Percentiles rank a stretch among this genome's conserved stretches.
phyloP scores from a whole-genome alignment of 1,140 invertebrate genomes.

The Microplitis mediator region DNA sequence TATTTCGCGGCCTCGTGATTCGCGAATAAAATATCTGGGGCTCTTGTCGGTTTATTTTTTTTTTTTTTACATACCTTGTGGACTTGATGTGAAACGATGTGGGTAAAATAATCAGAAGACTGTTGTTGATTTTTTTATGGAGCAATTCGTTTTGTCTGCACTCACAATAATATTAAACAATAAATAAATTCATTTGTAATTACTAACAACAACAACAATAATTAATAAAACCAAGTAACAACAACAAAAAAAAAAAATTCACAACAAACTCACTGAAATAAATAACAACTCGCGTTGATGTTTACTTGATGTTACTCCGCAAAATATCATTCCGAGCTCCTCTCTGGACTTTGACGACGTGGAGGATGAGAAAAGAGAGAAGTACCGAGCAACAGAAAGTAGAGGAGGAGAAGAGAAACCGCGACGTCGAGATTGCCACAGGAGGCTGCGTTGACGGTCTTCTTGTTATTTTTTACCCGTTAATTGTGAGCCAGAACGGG shows the following conservation, averaged over 20 bases:
- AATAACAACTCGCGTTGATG: conserved; percentile 6
- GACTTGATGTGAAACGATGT: conserved; percentile 18
- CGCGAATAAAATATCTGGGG: too few relatives aligned
- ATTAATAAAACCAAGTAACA: background rate
- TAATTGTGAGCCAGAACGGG: background rate
- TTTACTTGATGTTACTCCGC: background rate
- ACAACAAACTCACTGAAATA: background rate
- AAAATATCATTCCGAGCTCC: conserved; percentile 16
- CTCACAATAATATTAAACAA: background rate
- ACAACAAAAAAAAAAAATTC: background rate
- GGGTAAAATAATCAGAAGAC: background rate
- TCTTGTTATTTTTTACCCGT: background rate
- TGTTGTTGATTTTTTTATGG: background rate
- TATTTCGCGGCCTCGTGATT: too few relatives aligned
- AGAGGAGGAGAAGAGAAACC: conserved; percentile 1
- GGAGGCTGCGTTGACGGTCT: conserved; percentile 14
- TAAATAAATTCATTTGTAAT: background rate
- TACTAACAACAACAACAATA: background rate
- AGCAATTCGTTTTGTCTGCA: background rate
- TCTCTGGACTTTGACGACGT: conserved; percentile 16
- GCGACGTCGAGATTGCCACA: background rate
- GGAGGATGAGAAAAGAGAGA: background rate
- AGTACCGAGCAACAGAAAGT: background rate
- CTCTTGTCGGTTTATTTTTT: too few relatives aligned
- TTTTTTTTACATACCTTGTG: conserved; percentile 13